Evolutionary conservation across 2,797 vertebrate species (phyloP), one percentile per base, ranked within the genome.

Genomic region (Novumbra hubbsi): DNA sequence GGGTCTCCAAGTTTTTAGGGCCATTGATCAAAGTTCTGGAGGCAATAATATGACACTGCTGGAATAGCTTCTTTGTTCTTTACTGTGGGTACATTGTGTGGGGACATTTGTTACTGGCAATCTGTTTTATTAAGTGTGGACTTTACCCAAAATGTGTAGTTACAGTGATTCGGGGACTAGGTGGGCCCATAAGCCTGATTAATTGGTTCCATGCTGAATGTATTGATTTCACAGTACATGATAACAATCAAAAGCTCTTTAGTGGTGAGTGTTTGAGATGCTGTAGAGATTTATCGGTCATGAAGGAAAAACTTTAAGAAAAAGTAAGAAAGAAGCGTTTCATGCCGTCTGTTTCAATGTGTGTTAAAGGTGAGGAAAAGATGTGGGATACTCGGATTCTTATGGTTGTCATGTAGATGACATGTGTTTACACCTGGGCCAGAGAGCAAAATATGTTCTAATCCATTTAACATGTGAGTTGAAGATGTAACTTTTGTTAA

Each of bases 211-310:
- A 45, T 57, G 17, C 64, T 21, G 66, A 79, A 80, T 79, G 74
- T 88, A 83, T 85, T 87, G 86, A 88, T 88, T 80, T 88, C 74
- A 82, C 81, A 84, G 78, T 80, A 67, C 88, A 83, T 80, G 88
- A 15, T 49, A 27, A 66, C 66, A 77, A 88, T 90, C 85, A 84
- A 88, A 87, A 79, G 30, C 64, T 69, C 68, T 80, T 79, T 76
- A 82, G 85, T 75, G 80, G 79, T 75, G 73, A 69, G 55, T 52
- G 52, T 68, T 68, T 52, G 48, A 76, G 34, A 27, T 66, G 70
- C 52, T 68, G 50, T 45, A 49, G 28, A 68, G 73, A 74, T 84
- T 75, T 79, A 76, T 75, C 78, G 80, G 5, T 38, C 8, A 38
- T 38, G 34, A 5, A 38, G 34, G 34, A 6, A 38, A 38, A 38